Conservation (phyloP, 2,113 vertebrate species). For the Mixornis gularis region DNA sequence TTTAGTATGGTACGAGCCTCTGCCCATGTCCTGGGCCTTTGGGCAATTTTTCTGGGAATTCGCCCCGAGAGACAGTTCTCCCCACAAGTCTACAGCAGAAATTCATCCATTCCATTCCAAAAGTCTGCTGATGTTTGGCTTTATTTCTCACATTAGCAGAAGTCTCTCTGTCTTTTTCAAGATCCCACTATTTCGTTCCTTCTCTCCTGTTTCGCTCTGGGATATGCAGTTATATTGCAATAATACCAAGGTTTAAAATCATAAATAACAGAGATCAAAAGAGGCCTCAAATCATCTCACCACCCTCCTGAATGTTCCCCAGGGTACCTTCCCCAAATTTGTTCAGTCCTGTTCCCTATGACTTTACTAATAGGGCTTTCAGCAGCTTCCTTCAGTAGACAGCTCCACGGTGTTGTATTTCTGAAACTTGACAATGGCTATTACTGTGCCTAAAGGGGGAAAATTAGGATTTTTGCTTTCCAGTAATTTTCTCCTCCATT, state of each 20-base stretch:
- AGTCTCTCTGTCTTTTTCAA: not conserved
- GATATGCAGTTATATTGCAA: not conserved
- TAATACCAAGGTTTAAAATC: not conserved
- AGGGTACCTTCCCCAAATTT: conserved; percentile 35
- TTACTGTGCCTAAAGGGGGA: conserved; percentile 31
- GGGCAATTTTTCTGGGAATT: not conserved
- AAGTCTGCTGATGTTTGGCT: not conserved
- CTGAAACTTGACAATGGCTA: conserved; percentile 49
- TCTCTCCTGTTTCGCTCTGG: not conserved
- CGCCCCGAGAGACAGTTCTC: not conserved
- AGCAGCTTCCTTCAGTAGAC: conserved; percentile 21
- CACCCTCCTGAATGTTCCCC: not conserved
- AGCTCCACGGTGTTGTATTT: conserved; percentile 20
- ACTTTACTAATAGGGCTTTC: conserved; percentile 58
- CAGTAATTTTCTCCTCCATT: conserved; percentile 51
- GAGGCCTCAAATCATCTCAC: not conserved
- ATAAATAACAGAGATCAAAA: conserved; percentile 22
- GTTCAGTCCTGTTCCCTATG: conserved; percentile 7
- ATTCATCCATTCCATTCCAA: not conserved
- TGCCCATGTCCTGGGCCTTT: not conserved
- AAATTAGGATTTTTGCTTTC: conserved; percentile 18
- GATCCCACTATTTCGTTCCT: not conserved
- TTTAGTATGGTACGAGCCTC: not conserved
- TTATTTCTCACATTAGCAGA: not conserved
- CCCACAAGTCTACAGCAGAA: not conserved